phyloP scores from a whole-genome alignment of 2,888 invertebrate species.

The Cosmia trapezina region DNA sequence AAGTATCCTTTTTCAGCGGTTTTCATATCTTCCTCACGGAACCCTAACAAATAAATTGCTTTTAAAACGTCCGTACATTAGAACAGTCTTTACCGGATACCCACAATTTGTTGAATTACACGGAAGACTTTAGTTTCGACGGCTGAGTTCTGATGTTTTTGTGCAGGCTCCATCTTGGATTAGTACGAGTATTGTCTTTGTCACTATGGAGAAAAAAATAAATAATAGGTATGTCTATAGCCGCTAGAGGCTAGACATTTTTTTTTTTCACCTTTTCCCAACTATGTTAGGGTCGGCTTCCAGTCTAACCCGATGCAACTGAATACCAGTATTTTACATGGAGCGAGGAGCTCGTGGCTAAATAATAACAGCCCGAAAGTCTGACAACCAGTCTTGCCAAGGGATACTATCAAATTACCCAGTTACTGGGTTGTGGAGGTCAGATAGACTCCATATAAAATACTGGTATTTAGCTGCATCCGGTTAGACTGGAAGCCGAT shows the following conservation, averaged over 20 bases:
- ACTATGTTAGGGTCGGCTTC: no score
- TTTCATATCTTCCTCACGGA: conserved; percentile 22
- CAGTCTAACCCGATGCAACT: neutral
- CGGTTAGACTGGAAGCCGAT: no score
- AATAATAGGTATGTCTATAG: no score
- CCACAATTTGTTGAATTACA: conserved; percentile 71
- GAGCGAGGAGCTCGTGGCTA: no score
- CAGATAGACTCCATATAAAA: no score
- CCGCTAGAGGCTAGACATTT: no score
- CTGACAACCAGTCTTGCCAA: no score
- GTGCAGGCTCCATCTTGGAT: neutral
- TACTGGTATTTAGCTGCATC: no score
- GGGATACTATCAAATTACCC: no score
- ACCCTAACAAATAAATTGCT: conserved; percentile 62
- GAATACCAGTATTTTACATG: neutral
- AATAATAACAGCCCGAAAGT: no score
- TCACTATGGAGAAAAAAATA: neutral
- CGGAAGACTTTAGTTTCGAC: conserved; percentile 65
- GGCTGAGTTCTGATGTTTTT: conserved; percentile 45
- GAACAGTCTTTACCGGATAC: conserved; percentile 64
- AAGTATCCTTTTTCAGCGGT: neutral
- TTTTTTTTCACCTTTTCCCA: no score
- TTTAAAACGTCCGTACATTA: conserved; percentile 61
- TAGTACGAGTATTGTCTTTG: neutral
- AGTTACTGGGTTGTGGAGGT: no score